Conservation (phyloP, 1,140 invertebrate genomes). For the Phenacoccus solenopsis region DNA sequence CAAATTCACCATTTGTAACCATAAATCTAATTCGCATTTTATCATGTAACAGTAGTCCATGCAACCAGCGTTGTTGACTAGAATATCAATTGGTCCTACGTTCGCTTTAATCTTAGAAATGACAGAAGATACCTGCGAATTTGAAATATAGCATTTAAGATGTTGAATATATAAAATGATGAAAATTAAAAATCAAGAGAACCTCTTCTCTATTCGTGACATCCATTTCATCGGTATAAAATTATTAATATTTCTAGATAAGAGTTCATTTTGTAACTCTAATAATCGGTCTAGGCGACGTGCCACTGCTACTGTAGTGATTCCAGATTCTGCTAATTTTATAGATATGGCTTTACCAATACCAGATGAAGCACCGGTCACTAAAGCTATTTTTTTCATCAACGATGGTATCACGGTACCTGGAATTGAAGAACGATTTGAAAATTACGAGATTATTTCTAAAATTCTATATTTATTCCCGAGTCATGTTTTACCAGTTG, state of each 20-base stretch:
- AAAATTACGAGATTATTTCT: background rate
- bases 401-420: constrained; percentile 6
- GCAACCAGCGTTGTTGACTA: constrained; percentile 29
- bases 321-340: constrained; percentile 24
- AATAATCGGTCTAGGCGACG: constrained; percentile 24
- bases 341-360: constrained; percentile 27
- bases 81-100: constrained; percentile 26
- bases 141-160: background rate
- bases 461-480: background rate
- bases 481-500: background rate
- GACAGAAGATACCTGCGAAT: constrained; percentile 23
- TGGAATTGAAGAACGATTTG: background rate
- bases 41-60: constrained; percentile 29
- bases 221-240: constrained; percentile 25
- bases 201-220: constrained; percentile 26
- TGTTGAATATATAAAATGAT: background rate
- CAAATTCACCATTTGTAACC: constrained; percentile 27
- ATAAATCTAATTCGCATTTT: constrained; percentile 25
- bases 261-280: constrained; percentile 20
- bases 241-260: constrained; percentile 5
- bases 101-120: constrained; percentile 23
- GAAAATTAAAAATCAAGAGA: background rate
- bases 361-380: constrained; percentile 29
- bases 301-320: constrained; percentile 26
- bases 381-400: constrained; percentile 26